Base-by-base conservation (phyloP, 2,888 invertebrate genomes). In the Parnassius glacialis region DNA sequence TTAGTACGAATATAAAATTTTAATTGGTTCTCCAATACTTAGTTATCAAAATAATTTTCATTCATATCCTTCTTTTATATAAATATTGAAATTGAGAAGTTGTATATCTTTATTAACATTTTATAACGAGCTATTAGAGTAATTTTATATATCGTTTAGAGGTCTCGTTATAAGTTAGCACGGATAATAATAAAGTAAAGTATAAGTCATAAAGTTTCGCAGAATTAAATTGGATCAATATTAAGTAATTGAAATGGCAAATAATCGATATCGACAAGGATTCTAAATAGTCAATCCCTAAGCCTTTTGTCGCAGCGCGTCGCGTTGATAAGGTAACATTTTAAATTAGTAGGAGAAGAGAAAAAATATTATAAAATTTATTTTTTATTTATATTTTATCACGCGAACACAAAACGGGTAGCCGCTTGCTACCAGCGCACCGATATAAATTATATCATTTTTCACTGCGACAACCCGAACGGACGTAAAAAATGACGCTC, bases 361-460 rank as follows among this genome's bases (percentile, higher is more conserved):
- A 86, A 86, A 84, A 89, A 89, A 87, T 83, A 81, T 85, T 82
- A 80, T 83, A 81, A 80, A 83, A 80, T 82, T 84, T 79, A 80
- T 85, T 81, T 83, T 85, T 90, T 88, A 85, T 87, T 89, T 90
- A 81, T 88, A 87, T 87, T 89, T 89, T 87, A 84, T 86, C 85
- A 79, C 84, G 75, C 76, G 79, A 76, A 78, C 85, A 89, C 89
- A 91, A 91, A 91, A 91, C 90, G 90, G 79, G 91, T 90, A 91
- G 91, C 91, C 85, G 89, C 78, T 74, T 70, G 79, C 88, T 87
- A 85, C 87, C 85, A 83, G 73, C 74, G 73, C 70, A 79, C 80
- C 81, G 85, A 90, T 90, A 91, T 90, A 91, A 91, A 91, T 91
- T 91, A 91, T 91, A 90, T 87, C 90, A 91, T 90, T 90, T 90